These are phyloP conservation scores for Omphaloscelis lunosa DNA, from an alignment of 2,888 invertebrate species.

Conservation along the genomic window DNA sequence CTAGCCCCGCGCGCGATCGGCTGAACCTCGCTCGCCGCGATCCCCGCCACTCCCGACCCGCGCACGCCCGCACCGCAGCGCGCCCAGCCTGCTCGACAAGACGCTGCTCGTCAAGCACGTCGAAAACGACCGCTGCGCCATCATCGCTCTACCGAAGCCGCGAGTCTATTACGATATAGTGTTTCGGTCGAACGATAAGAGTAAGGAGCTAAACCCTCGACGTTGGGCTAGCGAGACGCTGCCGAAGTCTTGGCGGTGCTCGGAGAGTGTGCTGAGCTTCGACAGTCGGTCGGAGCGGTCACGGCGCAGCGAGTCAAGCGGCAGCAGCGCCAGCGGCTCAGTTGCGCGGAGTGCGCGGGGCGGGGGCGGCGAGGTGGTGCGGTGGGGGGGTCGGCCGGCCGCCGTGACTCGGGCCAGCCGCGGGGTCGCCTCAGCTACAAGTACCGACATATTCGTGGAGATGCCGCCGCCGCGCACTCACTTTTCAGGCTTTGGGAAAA, in stretches of 20 bases:
- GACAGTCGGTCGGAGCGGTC: slow-evolving; percentile 77
- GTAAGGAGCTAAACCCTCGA: slow-evolving; percentile 80
- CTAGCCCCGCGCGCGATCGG: slow-evolving; percentile 90
- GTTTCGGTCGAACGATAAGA: slow-evolving; percentile 74
- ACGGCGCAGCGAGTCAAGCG: slow-evolving; percentile 79
- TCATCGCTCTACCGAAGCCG: slow-evolving; percentile 87
- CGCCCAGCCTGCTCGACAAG: slow-evolving; percentile 85
- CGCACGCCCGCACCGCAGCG: slow-evolving; percentile 79
- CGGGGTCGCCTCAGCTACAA: slow-evolving; percentile 85
- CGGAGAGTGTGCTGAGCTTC: slow-evolving; percentile 84
- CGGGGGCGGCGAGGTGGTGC: slow-evolving; percentile 84
- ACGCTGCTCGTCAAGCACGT: slow-evolving; percentile 86
- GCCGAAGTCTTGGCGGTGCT: slow-evolving; percentile 87
- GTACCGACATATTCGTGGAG: slow-evolving; percentile 84
- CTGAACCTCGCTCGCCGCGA: slow-evolving; percentile 81
- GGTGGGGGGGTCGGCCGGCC: slow-evolving; percentile 87
- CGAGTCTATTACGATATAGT: slow-evolving; percentile 86
- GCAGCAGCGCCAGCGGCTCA: slow-evolving; percentile 72
- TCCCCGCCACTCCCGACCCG: slow-evolving; percentile 76
- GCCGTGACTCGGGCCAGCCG: slow-evolving; percentile 90
- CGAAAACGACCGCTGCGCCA: slow-evolving; percentile 86
- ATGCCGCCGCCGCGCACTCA: slow-evolving; percentile 88
- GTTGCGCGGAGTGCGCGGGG: slow-evolving; percentile 68
- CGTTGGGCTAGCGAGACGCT: slow-evolving; percentile 86
- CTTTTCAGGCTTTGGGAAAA: slow-evolving; percentile 89